Evolutionary conservation across 2,113 vertebrate species (phyloP), one percentile per base, ranked within the genome.

Genomic region (Toxostoma redivivum): DNA sequence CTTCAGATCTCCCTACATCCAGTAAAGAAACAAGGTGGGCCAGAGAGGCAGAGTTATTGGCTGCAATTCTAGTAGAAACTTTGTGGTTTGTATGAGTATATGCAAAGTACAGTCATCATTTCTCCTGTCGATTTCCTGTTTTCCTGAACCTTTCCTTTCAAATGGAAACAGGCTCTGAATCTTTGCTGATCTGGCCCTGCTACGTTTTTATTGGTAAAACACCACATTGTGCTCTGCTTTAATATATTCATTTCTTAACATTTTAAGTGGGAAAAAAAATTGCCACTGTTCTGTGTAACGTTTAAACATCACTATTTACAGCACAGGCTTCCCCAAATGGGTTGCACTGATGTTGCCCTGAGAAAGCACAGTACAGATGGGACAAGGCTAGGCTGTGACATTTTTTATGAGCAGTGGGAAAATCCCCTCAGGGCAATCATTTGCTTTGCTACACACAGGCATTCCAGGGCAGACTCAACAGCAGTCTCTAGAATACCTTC

Each of bases 341-440:
- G 40, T 92, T 89, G 86, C 90, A 66, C 81, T 86, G 91, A 84
- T 92, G 91, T 77, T 94, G 84, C 91, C 90, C 86, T 95, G 64
- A 88, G 88, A 95, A 94, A 94, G 86, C 73, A 54, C 76, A 72
- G 78, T 92, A 80, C 96, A 97, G 96, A 95, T 97, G 94, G 95
- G 94, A 93, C 71, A 70, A 95, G 78, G 90, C 91, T 95, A 57
- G 92, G 74, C 86, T 92, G 90, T 92, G 96, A 94, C 94, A 95
- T 95, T 96, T 97, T 97, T 96, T 91, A 95, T 92, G 97, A 97
- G 95, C 88, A 92, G 94, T 96, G 94, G 96, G 93, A 98, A 97
- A 97, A 98, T 94, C 82, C 91, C 97, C 92, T 94, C 91, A 69
- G 76, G 97, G 98, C 96, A 95, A 95, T 95, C 93, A 73, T 95